Conservation (phyloP, 1,140 invertebrate genomes). For the Drosophila azteca region DNA sequence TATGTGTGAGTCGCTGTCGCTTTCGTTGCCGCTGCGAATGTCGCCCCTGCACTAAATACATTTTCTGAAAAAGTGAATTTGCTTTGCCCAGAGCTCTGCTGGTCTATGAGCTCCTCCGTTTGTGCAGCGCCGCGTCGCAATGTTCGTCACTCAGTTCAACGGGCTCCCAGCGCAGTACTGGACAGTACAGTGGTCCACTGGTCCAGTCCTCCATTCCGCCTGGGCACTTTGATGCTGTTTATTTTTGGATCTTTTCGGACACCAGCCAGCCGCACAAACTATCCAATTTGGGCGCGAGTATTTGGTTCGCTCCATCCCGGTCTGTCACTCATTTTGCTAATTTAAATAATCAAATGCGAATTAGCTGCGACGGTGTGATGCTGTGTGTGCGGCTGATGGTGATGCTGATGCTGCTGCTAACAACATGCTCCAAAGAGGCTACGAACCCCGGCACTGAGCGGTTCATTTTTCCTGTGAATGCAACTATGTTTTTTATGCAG, state of each 20-base stretch:
- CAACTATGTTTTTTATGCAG: no score
- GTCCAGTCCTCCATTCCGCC: constrained; percentile 11
- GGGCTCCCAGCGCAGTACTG: constrained; percentile 33
- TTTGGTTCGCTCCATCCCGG: constrained; percentile 19
- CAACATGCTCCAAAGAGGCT: constrained; percentile 6
- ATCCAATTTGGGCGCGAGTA: constrained; percentile 67
- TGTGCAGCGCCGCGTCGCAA: neutral
- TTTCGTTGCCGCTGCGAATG: constrained; percentile 81
- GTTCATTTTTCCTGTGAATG: no score
- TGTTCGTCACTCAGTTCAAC: constrained; percentile 22
- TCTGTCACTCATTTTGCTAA: constrained; percentile 77
- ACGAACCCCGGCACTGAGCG: neutral
- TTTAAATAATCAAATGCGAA: constrained; percentile 78
- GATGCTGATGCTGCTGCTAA: neutral
- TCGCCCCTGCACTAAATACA: constrained; percentile 82
- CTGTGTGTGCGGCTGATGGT: neutral
- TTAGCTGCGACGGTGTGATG: constrained; percentile 40
- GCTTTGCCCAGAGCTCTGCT: constrained; percentile 40
- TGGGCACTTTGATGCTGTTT: constrained; percentile 7
- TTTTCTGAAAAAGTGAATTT: constrained; percentile 75
- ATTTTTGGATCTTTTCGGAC: constrained; percentile 61
- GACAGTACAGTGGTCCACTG: constrained; percentile 25
- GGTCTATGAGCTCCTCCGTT: neutral
- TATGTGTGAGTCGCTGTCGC: constrained; percentile 23
- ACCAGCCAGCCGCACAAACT: constrained; percentile 64